Evolutionary conservation across 2,113 vertebrate genomes (phyloP).

Genomic region (Callipepla squamata): DNA sequence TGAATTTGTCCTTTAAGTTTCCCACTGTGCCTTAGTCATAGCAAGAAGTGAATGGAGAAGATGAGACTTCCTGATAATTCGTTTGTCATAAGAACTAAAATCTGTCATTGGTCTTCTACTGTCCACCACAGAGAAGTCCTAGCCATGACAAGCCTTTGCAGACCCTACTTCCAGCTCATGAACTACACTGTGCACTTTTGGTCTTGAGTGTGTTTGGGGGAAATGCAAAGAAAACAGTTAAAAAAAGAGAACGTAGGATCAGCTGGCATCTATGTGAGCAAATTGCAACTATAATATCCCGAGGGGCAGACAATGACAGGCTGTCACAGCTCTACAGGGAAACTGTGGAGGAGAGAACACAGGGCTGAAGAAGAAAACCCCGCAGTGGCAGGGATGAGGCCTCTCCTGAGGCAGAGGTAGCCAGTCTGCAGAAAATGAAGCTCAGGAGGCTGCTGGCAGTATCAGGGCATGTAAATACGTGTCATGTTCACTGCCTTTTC

Average conservation of each 20-base stretch:
- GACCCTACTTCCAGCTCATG: background rate
- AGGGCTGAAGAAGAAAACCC: background rate
- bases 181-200: background rate
- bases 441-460: background rate
- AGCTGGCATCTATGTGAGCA: background rate
- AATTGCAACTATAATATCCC: background rate
- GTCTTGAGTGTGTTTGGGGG: background rate
- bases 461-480: background rate
- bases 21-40: background rate
- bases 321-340: background rate
- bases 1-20: background rate
- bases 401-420: background rate
- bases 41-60: background rate
- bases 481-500: background rate
- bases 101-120: background rate
- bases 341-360: background rate
- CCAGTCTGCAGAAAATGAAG: background rate
- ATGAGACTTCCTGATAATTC: background rate
- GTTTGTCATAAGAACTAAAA: background rate
- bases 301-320: background rate
- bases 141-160: background rate
- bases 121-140: background rate
- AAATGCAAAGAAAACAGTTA: background rate
- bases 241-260: background rate
- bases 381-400: background rate